Percentiles rank a stretch among this genome's conserved stretches.
phyloP scores from a whole-genome alignment of 2,888 invertebrate genomes.

The Zaprionus obscuricornis region DNA sequence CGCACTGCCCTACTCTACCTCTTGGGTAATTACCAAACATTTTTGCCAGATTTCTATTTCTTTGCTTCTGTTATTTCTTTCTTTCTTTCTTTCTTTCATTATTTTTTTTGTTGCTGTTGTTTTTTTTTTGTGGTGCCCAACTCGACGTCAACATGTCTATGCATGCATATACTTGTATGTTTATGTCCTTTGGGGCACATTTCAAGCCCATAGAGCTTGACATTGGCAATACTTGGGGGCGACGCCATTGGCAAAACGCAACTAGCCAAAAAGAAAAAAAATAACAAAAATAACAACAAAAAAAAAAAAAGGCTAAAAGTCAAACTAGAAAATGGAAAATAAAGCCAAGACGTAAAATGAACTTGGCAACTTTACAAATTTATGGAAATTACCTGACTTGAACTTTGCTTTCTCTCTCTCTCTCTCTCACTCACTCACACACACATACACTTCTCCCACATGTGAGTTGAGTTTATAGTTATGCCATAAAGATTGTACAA shows the following conservation, averaged over 20 bases:
- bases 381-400: constrained; percentile 55
- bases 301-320: background rate
- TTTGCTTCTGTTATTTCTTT: too few species aligned
- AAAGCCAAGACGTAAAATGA: constrained; percentile 1
- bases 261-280: constrained; percentile 2
- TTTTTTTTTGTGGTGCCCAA: too few species aligned
- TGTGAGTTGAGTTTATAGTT: constrained; percentile 29
- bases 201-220: constrained; percentile 22
- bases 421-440: too few species aligned
- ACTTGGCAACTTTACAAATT: constrained; percentile 56
- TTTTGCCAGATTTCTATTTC: constrained; percentile 25
- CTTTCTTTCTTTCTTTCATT: background rate
- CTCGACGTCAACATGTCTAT: too few species aligned
- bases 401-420: constrained; percentile 9
- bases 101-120: too few species aligned
- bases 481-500: constrained; percentile 17
- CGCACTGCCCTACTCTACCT: too few species aligned
- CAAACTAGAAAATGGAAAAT: background rate
- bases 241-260: constrained; percentile 3
- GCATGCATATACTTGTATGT: too few species aligned
- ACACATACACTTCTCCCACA: too few species aligned
- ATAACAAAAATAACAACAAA: too few species aligned
- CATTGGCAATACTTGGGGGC: constrained; percentile 30
- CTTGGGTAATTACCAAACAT: constrained; percentile 42
- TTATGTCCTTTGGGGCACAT: too few species aligned